phyloP scores from a whole-genome alignment of 1,140 invertebrate species.

The Augochlora pura region DNA sequence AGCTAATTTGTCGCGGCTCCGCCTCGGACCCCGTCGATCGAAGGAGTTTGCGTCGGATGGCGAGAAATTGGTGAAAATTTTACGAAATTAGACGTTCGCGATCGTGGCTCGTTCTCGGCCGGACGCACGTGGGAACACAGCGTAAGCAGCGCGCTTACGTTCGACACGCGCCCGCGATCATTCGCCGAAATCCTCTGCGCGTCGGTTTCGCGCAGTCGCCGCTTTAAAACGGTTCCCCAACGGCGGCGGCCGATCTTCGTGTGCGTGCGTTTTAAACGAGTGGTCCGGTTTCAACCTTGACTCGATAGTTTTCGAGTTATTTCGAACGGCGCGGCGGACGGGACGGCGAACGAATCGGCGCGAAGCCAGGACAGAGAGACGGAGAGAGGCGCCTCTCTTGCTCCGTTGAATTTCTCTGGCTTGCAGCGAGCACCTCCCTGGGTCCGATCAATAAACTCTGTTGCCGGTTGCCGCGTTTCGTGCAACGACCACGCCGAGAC shows the following conservation, averaged over 20 bases:
- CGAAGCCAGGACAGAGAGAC: too few species aligned
- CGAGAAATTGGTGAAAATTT: too few species aligned
- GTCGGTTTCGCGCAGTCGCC: background rate
- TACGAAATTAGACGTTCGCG: background rate
- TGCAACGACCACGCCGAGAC: background rate
- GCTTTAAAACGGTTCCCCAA: background rate
- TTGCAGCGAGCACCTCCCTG: conserved; percentile 10
- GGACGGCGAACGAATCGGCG: background rate
- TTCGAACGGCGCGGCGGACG: conserved; percentile 37
- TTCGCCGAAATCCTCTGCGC: background rate
- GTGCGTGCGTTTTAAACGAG: conserved; percentile 28
- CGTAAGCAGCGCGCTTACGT: background rate
- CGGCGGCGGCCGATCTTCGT: background rate
- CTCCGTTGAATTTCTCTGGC: conserved; percentile 6
- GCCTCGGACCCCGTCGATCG: too few species aligned
- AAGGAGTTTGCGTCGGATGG: too few species aligned
- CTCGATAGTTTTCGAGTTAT: conserved; percentile 50
- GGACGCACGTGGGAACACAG: background rate
- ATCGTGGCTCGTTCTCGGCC: background rate
- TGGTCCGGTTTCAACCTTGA: conserved; percentile 45
- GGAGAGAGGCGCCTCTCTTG: background rate
- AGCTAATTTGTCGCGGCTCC: too few species aligned
- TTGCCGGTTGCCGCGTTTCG: conserved; percentile 31
- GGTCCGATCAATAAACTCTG: conserved; percentile 53
- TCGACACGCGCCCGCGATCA: background rate